Evolutionary conservation across 2,797 vertebrate genomes (phyloP).

Genomic region (Centroberyx gerrardi): DNA sequence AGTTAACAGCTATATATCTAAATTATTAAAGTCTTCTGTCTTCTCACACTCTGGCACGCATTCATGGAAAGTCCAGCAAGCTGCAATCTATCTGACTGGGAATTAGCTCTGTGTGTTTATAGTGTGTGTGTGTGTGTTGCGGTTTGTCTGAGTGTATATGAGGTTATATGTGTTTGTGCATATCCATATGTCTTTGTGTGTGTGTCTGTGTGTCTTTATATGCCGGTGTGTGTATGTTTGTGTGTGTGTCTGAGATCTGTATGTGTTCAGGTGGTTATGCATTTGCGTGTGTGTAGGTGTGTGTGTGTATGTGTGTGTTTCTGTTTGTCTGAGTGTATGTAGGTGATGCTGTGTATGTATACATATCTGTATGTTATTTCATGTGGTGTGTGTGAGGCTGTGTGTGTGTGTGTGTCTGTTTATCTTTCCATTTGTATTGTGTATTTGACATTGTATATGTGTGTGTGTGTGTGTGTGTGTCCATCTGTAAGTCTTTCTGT

Average conservation of each 20-base stretch:
- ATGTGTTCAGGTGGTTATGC: no score
- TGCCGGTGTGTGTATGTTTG: not conserved
- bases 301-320: constrained; percentile 1
- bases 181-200: not conserved
- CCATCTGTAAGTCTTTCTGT: no score
- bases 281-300: not conserved
- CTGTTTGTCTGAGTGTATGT: not conserved
- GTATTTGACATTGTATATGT: not conserved
- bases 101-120: no score
- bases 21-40: no score
- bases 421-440: no score
- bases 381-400: not conserved
- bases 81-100: no score
- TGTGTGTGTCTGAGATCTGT: not conserved
- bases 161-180: not conserved
- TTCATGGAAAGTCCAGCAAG: no score
- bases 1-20: no score
- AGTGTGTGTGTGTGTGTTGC: not conserved
- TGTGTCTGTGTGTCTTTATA: not conserved
- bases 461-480: not conserved
- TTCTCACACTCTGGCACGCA: no score
- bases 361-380: not conserved
- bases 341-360: not conserved
- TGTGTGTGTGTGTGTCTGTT: not conserved
- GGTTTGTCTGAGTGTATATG: not conserved